Evolutionary conservation across 2,113 vertebrate genomes (phyloP).

Genomic region (Gallinago media): DNA sequence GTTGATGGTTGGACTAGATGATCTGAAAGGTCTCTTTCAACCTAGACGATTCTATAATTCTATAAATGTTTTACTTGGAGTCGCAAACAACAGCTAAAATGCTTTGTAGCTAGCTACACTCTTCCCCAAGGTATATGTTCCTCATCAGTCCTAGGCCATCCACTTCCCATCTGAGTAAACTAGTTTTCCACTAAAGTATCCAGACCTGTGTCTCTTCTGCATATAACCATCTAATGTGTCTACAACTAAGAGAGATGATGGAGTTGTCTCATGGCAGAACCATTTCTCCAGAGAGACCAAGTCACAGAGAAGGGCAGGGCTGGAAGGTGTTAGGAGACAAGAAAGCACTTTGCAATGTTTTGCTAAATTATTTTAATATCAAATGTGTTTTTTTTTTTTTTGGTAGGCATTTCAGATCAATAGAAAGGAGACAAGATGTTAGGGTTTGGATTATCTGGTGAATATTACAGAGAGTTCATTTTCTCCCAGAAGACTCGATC

Average conservation of each 20-base stretch:
- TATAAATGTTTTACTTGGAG: not conserved
- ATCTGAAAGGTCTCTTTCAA: too few relatives aligned
- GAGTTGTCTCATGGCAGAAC: not conserved
- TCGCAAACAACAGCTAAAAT: not conserved
- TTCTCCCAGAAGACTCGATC: not conserved
- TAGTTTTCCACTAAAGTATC: not conserved
- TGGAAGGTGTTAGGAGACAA: not conserved
- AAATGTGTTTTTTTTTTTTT: not conserved
- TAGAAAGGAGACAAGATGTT: not conserved
- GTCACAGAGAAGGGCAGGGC: not conserved
- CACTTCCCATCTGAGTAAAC: not conserved
- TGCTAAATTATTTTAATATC: not conserved
- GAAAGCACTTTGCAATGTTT: not conserved
- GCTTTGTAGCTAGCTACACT: accelerated
- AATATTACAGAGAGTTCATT: not conserved
- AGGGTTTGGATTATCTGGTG: not conserved
- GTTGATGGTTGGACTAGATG: too few relatives aligned
- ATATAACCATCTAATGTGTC: not conserved
- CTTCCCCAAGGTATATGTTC: not conserved
- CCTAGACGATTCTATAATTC: too few relatives aligned
- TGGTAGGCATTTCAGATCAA: not conserved
- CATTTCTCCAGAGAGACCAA: not conserved
- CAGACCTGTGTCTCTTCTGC: not conserved
- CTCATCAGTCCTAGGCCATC: not conserved
- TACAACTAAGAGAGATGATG: not conserved